Evolutionary conservation across 2,888 invertebrate genomes (phyloP).

Genomic region (Anoncus sp.): DNA sequence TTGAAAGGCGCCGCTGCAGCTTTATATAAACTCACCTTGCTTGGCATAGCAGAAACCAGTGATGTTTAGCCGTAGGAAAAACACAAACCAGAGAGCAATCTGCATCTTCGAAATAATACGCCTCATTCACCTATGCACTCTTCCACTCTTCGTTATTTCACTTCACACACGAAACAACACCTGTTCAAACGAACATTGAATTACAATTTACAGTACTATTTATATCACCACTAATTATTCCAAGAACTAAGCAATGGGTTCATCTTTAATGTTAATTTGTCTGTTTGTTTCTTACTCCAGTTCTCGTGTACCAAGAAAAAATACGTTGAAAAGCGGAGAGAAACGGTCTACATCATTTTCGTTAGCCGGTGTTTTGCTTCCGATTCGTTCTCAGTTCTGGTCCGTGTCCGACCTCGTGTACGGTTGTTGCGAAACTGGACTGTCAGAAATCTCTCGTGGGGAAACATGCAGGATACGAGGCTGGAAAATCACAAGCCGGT

Average conservation of each 20-base stretch:
- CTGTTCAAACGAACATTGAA: not conserved
- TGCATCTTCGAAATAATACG: slow-evolving; percentile 59
- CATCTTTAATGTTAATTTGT: not conserved
- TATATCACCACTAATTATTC: not conserved
- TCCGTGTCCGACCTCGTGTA: slow-evolving; percentile 72
- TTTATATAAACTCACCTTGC: slow-evolving; percentile 72
- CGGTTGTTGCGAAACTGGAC: slow-evolving; percentile 75
- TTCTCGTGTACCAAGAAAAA: not conserved
- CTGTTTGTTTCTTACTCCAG: not conserved
- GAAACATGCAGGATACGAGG: slow-evolving; percentile 43
- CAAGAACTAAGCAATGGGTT: not conserved
- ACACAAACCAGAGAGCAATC: slow-evolving; percentile 73
- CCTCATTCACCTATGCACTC: slow-evolving; percentile 22
- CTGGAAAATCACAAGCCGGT: slow-evolving; percentile 38
- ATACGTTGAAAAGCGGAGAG: slow-evolving; percentile 21
- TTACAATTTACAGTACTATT: not conserved
- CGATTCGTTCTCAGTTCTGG: slow-evolving; percentile 42
- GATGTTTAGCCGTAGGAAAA: slow-evolving; percentile 73
- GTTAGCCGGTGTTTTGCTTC: slow-evolving; percentile 60
- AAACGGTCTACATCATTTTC: slow-evolving; percentile 71
- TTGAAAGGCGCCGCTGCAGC: not conserved
- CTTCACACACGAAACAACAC: slow-evolving; percentile 10
- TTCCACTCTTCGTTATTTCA: not conserved
- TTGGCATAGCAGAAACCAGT: slow-evolving; percentile 74
- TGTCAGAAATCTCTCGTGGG: slow-evolving; percentile 39